A percentile compares a stretch with the other conserved stretches of the same genome.
phyloP scores from a whole-genome alignment of 2,113 vertebrate genomes.

The Thalassoma bifasciatum region DNA sequence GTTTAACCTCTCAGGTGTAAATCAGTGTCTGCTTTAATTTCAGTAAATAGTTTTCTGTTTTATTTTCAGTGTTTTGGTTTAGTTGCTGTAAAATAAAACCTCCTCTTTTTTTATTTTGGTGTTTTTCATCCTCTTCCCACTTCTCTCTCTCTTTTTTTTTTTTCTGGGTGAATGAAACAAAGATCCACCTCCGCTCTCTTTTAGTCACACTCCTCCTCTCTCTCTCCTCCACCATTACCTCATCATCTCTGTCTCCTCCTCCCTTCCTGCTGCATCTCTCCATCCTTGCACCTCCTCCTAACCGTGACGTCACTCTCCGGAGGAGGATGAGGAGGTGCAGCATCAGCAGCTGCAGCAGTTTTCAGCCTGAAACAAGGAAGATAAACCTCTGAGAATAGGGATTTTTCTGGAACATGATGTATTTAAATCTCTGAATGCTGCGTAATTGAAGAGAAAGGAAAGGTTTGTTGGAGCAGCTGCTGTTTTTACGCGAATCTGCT shows the following conservation, averaged over 20 bases:
- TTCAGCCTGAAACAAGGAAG: background rate
- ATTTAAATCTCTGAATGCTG: background rate
- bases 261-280: conserved; percentile 51
- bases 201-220: background rate
- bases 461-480: no score
- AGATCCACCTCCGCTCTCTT: background rate
- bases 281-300: conserved; percentile 52
- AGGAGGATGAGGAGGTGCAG: conserved; percentile 55
- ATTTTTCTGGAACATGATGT: conserved; percentile 3
- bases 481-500: background rate
- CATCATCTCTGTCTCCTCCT: conserved; percentile 59
- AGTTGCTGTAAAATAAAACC: background rate
- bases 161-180: background rate
- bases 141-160: no score
- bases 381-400: background rate
- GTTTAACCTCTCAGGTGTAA: no score
- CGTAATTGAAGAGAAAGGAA: background rate
- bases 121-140: background rate
- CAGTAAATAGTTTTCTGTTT: no score
- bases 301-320: conserved; percentile 53
- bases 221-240: conserved; percentile 63
- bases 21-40: no score
- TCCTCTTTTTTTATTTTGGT: background rate
- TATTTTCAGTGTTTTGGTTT: no score
- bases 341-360: conserved; percentile 36